phyloP scores from a whole-genome alignment of 2,888 invertebrate genomes.

The Ochropleura plecta region DNA sequence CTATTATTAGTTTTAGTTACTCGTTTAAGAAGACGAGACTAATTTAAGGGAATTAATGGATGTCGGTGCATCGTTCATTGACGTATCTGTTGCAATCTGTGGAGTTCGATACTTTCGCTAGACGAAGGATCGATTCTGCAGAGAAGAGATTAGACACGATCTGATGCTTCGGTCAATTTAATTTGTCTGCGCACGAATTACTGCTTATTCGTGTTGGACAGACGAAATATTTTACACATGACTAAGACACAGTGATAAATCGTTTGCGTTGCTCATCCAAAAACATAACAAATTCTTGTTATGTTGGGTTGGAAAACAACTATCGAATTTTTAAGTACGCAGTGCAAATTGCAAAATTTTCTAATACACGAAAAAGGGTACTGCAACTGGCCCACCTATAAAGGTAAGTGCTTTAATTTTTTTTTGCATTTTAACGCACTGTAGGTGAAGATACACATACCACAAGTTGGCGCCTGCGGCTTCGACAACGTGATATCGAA shows the following conservation, averaged over 20 bases:
- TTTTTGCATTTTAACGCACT: slow-evolving; percentile 47
- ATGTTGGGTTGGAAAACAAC: slow-evolving; percentile 36
- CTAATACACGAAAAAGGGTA: slow-evolving; percentile 28
- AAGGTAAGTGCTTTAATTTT: slow-evolving; percentile 25
- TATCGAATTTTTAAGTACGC: slow-evolving; percentile 13
- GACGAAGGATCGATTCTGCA: slow-evolving; percentile 28
- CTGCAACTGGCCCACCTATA: slow-evolving; percentile 10
- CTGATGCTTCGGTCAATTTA: slow-evolving; percentile 29
- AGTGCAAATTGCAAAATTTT: slow-evolving; percentile 30
- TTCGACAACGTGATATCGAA: too few species aligned
- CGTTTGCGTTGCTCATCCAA: slow-evolving; percentile 38
- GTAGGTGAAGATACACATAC: background rate
- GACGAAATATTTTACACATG: slow-evolving; percentile 42
- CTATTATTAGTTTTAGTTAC: slow-evolving; percentile 72
- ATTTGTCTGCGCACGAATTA: slow-evolving; percentile 36
- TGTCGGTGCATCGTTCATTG: slow-evolving; percentile 54
- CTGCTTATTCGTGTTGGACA: slow-evolving; percentile 25
- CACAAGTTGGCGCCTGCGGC: too few species aligned
- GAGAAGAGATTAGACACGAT: slow-evolving; percentile 40
- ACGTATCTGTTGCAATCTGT: slow-evolving; percentile 57
- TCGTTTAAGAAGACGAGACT: slow-evolving; percentile 58
- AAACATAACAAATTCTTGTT: slow-evolving; percentile 33
- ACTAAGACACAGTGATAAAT: slow-evolving; percentile 41
- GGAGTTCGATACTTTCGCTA: slow-evolving; percentile 43
- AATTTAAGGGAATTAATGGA: slow-evolving; percentile 62